A percentile compares a stretch with the other conserved stretches of the same genome.
Evolutionary conservation across 1,140 invertebrate species (phyloP).

Genomic region (Yoshiicerus persimilis): DNA sequence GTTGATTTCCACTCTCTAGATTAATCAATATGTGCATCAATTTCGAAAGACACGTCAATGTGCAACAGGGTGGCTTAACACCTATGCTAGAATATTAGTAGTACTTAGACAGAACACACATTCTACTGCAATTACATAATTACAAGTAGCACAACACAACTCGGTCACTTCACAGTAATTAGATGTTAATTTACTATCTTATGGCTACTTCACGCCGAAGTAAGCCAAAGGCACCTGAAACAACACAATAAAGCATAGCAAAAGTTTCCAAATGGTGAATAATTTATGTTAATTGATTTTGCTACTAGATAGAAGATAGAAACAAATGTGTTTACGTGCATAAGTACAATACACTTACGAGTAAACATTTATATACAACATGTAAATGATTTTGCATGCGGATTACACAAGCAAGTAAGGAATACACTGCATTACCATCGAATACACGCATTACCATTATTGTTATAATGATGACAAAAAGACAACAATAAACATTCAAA

Average conservation of each 20-base stretch:
- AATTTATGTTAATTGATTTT: neutral
- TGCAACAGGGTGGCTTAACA: neutral
- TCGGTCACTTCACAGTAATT: neutral
- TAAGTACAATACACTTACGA: neutral
- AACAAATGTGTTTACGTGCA: neutral
- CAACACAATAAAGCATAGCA: neutral
- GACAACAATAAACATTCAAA: too few relatives aligned
- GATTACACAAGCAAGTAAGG: too few relatives aligned
- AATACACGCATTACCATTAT: too few relatives aligned
- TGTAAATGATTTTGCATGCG: too few relatives aligned
- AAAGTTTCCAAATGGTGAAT: neutral
- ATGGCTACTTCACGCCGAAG: neutral
- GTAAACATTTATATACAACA: too few relatives aligned
- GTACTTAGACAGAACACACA: too few relatives aligned
- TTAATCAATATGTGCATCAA: neutral
- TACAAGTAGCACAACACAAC: neutral
- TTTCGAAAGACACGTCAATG: neutral
- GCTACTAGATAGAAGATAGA: neutral
- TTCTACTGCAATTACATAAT: neutral
- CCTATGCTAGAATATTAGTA: too few relatives aligned
- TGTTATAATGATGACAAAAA: too few relatives aligned
- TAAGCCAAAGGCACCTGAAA: neutral
- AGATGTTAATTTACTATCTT: neutral
- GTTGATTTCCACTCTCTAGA: neutral
- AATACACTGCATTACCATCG: too few relatives aligned